phyloP scores from a whole-genome alignment of 2,797 vertebrate species.

The Gallinago stenura region DNA sequence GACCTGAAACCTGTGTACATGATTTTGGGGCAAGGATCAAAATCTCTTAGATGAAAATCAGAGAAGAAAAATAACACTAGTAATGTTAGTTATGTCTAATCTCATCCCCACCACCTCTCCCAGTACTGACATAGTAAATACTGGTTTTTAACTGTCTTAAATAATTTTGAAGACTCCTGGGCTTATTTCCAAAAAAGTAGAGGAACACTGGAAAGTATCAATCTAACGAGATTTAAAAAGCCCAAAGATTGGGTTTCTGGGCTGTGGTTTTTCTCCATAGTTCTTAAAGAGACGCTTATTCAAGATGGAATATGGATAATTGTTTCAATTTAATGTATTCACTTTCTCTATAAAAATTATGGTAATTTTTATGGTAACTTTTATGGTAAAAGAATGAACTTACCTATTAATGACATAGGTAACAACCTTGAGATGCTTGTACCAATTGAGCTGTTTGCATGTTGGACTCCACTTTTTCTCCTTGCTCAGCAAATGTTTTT shows the following conservation, averaged over 20 bases:
- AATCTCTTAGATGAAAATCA: neutral
- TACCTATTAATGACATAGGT: neutral
- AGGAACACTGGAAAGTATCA: neutral
- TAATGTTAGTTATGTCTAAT: neutral
- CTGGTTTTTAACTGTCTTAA: neutral
- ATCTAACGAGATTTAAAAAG: neutral
- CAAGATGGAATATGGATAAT: neutral
- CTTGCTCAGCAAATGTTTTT: neutral
- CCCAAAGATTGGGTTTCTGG: neutral
- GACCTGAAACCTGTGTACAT: neutral
- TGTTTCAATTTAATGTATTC: neutral
- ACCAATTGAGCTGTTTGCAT: neutral
- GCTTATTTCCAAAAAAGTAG: neutral
- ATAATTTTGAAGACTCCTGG: neutral
- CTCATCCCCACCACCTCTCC: neutral
- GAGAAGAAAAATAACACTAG: neutral
- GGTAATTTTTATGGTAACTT: too few relatives aligned
- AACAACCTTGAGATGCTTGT: neutral
- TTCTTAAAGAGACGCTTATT: neutral
- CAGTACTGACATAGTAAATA: neutral
- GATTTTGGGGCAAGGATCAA: neutral
- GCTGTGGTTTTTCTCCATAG: neutral
- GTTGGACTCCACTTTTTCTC: neutral
- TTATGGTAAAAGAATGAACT: neutral
- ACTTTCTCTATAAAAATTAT: neutral